Conservation (phyloP, 1,140 invertebrate species). For the Chymomyza costata region DNA sequence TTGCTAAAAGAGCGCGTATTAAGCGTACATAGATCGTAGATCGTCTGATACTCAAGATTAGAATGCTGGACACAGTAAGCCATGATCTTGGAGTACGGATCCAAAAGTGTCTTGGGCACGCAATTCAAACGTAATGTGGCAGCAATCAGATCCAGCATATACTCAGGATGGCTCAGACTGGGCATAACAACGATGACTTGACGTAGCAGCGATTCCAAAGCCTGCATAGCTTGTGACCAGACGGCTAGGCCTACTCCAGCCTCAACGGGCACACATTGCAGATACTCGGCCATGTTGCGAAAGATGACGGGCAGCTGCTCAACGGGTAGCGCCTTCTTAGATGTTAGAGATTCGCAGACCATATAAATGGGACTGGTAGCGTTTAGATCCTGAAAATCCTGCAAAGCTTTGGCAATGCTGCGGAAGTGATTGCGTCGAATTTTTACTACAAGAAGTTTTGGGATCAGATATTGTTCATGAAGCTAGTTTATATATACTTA, state of each 20-base stretch:
- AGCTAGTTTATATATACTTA: slow-evolving; percentile 52
- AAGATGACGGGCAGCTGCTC: slow-evolving; percentile 86
- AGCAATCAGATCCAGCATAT: slow-evolving; percentile 89
- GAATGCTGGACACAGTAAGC: slow-evolving; percentile 93
- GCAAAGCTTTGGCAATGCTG: slow-evolving; percentile 92
- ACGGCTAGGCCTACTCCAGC: slow-evolving; percentile 82
- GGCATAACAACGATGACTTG: slow-evolving; percentile 85
- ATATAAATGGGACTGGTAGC: slow-evolving; percentile 94
- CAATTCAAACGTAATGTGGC: slow-evolving; percentile 90
- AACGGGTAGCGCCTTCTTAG: slow-evolving; percentile 88
- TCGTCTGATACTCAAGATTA: slow-evolving; percentile 86
- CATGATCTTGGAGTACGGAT: slow-evolving; percentile 97
- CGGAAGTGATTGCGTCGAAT: slow-evolving; percentile 85
- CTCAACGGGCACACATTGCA: slow-evolving; percentile 93
- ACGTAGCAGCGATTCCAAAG: slow-evolving; percentile 90
- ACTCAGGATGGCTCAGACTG: slow-evolving; percentile 84
- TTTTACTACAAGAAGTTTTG: slow-evolving; percentile 49
- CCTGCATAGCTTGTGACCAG: slow-evolving; percentile 89
- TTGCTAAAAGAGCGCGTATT: slow-evolving; percentile 91
- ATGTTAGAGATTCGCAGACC: slow-evolving; percentile 92
- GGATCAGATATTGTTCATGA: background rate
- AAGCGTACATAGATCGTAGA: slow-evolving; percentile 92
- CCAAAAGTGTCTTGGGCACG: slow-evolving; percentile 82
- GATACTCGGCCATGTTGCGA: slow-evolving; percentile 93
- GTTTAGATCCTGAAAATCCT: slow-evolving; percentile 98